A percentile compares a stretch with the other conserved stretches of the same genome.
phyloP scores from a whole-genome alignment of 2,113 vertebrate species.

The Chloroceryle aenea region DNA sequence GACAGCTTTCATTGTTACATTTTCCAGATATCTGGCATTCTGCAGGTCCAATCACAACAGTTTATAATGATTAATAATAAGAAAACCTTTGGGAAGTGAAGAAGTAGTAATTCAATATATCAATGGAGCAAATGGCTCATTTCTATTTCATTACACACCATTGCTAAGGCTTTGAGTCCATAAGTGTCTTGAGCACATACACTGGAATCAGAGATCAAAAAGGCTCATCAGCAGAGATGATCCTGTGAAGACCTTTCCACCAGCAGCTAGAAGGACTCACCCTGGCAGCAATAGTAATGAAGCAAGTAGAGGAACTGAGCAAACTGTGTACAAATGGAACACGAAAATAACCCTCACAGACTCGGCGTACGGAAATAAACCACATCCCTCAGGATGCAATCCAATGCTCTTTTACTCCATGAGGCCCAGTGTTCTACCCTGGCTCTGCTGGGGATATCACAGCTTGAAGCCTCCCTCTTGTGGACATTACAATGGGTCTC shows the following conservation, averaged over 20 bases:
- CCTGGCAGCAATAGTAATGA: background rate
- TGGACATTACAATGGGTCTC: background rate
- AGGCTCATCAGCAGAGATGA: background rate
- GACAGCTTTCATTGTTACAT: constrained; percentile 10
- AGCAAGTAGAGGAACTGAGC: background rate
- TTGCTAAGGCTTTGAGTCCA: background rate
- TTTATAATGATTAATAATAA: constrained; percentile 13
- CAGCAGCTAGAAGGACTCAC: background rate
- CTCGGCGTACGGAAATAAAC: background rate
- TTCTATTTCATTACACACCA: background rate
- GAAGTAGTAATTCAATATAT: background rate
- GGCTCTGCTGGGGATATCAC: background rate
- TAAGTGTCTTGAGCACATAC: background rate
- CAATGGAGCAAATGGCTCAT: background rate
- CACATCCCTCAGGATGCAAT: background rate
- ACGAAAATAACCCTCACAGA: background rate
- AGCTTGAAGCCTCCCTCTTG: background rate
- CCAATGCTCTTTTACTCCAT: background rate
- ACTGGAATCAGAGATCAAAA: background rate
- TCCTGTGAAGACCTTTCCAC: background rate
- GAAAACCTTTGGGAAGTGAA: constrained; percentile 3
- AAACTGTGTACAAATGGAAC: background rate
- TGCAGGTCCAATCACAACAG: background rate
- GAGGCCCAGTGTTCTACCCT: background rate
- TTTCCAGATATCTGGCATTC: constrained; percentile 46